Evolutionary conservation across 2,113 vertebrate species (phyloP), one percentile per base, ranked within the genome.

Genomic region (Laticauda colubrina): DNA sequence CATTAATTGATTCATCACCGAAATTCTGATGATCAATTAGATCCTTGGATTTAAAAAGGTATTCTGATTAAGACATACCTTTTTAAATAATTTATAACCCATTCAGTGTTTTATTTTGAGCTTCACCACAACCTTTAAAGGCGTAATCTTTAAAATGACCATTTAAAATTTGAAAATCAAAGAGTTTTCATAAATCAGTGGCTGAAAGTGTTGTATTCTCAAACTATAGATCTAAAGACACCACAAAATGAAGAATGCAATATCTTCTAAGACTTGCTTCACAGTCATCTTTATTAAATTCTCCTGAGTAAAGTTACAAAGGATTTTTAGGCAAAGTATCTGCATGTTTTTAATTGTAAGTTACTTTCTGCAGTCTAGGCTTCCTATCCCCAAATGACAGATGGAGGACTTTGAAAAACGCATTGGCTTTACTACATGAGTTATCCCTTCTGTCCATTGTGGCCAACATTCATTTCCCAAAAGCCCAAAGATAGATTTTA

Each of bases 311-410:
- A 94, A 93, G 20, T 92, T 9, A 89, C 24, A 26, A 81, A 89
- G 0, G 0, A 93, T 92, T 95, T 91, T 48, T 39, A 93, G 92
- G 61, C 24, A 93, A 92, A 95, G 34, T 14, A 92, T 92, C 88
- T 91, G 57, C 92, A 10, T 14, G 39, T 54, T 91, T 88, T 92
- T 96, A 93, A 21, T 94, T 94, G 91, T 88, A 21, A 1, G 5
- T 94, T 91, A 54, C 81, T 29, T 96, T 95, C 93, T 95, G 87
- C 59, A 95, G 81, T 93, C 59, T 91, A 94, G 87, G 92, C 93
- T 23, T 10, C 34, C 51, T 45, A 61, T 11, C 85, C 4, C 18
- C 1, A 2, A 93, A 91, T 93, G 57, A 92, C 81, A 91, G 14
- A 39, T 18, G 53, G 90, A 94, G 57, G 57, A 81, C n/a, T 81